Conservation (phyloP, 1,140 invertebrate genomes). For the Gryllus bimaculatus region DNA sequence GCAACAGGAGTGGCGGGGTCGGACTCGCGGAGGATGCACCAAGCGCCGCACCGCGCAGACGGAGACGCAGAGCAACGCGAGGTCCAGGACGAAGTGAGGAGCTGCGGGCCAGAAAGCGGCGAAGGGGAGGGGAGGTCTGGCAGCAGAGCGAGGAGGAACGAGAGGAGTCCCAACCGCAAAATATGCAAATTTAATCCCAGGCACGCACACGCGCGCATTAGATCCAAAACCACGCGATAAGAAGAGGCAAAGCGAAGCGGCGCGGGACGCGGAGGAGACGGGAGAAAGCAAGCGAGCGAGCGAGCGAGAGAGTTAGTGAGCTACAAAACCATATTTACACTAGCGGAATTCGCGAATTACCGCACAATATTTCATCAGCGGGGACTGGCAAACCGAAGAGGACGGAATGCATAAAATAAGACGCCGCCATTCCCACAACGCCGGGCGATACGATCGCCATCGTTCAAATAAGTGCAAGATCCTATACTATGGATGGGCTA, state of each 20-base stretch:
- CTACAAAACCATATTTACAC: slow-evolving; percentile 5
- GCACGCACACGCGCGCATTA: background rate
- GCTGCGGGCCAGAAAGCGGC: background rate
- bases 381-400: background rate
- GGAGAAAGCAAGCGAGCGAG: background rate
- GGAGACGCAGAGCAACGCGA: background rate
- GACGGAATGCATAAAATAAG: background rate
- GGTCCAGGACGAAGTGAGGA: background rate
- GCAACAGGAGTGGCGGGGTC: no score
- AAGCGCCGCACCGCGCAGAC: background rate
- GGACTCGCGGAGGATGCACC: no score
- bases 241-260: background rate
- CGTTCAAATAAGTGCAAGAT: no score
- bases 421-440: no score
- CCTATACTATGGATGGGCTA: no score
- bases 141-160: background rate
- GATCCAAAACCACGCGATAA: background rate
- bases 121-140: background rate
- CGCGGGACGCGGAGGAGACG: background rate
- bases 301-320: background rate
- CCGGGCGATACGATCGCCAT: no score
- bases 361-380: background rate
- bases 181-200: slow-evolving; percentile 1
- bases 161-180: background rate
- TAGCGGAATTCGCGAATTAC: background rate